A percentile compares a stretch with the other conserved stretches of the same genome.
These are phyloP conservation scores for Cardiocondyla obscurior DNA, from an alignment of 1,140 invertebrate genomes.

Conservation along the genomic window DNA sequence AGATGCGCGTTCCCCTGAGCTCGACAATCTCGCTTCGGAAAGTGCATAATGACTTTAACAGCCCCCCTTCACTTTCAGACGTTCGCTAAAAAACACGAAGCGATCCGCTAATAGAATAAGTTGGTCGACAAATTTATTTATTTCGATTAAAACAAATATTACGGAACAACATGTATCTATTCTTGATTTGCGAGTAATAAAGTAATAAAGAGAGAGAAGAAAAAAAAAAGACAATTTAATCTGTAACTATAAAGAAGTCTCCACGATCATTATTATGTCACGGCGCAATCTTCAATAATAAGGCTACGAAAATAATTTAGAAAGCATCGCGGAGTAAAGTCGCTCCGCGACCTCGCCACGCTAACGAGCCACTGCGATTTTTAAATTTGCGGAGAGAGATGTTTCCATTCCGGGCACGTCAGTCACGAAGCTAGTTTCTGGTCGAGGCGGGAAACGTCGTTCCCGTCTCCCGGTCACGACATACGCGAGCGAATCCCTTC, in stretches of 20 bases:
- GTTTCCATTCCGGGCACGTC: slow-evolving; percentile 37
- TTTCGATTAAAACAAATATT: background rate
- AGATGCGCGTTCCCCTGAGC: background rate
- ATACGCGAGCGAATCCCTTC: slow-evolving; percentile 29
- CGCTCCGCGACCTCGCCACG: background rate
- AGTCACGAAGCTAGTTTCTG: slow-evolving; percentile 16
- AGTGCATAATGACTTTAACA: background rate
- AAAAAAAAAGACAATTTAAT: background rate
- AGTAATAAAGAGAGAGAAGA: too few relatives aligned
- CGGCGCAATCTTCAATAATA: background rate
- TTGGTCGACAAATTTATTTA: background rate
- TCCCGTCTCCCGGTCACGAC: slow-evolving; percentile 2
- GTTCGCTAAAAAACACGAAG: background rate
- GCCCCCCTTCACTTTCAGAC: background rate
- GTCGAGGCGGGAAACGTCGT: background rate
- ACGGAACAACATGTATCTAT: too few relatives aligned
- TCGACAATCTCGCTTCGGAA: background rate
- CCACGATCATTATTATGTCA: background rate
- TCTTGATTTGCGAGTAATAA: too few relatives aligned
- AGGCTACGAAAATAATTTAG: background rate
- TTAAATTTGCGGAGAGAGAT: slow-evolving; percentile 9
- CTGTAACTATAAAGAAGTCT: background rate
- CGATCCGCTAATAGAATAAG: background rate
- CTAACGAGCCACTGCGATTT: slow-evolving; percentile 30
- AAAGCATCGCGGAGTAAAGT: background rate